phyloP scores from a whole-genome alignment of 2,113 vertebrate species.

The Syngnathus typhle region DNA sequence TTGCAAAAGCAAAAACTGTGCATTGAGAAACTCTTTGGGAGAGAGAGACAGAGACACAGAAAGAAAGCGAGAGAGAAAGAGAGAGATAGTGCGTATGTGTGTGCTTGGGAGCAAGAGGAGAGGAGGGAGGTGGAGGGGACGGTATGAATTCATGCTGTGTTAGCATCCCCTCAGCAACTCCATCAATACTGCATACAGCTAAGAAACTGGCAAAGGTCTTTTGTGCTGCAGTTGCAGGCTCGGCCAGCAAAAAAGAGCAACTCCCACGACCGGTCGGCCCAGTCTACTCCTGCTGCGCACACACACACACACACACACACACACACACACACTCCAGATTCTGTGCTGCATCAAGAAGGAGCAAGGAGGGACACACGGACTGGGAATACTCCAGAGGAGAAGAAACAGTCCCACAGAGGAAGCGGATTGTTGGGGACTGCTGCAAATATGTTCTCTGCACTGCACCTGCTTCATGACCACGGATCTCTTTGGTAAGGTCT shows the following conservation, averaged over 20 bases:
- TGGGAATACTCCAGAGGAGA: slow-evolving; percentile 48
- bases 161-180: slow-evolving; percentile 77
- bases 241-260: slow-evolving; percentile 40
- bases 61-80: slow-evolving; percentile 28
- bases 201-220: slow-evolving; percentile 67
- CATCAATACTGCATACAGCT: slow-evolving; percentile 78
- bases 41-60: slow-evolving; percentile 40
- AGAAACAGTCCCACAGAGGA: slow-evolving; percentile 36
- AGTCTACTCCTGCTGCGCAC: slow-evolving; percentile 39
- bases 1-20: slow-evolving; percentile 15
- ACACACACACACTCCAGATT: slow-evolving; percentile 25
- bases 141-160: slow-evolving; percentile 73
- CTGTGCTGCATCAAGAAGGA: slow-evolving; percentile 48
- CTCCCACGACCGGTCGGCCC: slow-evolving; percentile 51
- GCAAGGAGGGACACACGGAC: slow-evolving; percentile 25
- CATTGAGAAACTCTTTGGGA: slow-evolving; percentile 40
- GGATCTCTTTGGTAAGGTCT: slow-evolving; percentile 49
- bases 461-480: slow-evolving; percentile 58
- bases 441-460: slow-evolving; percentile 58
- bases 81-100: slow-evolving; percentile 4
- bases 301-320: slow-evolving; percentile 4
- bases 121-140: slow-evolving; percentile 37
- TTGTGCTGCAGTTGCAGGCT: slow-evolving; percentile 61
- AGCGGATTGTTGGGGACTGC: slow-evolving; percentile 35
- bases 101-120: slow-evolving; percentile 2